Base-by-base conservation (phyloP, 1,140 invertebrate genomes). In the Drosophila parabipectinata region DNA sequence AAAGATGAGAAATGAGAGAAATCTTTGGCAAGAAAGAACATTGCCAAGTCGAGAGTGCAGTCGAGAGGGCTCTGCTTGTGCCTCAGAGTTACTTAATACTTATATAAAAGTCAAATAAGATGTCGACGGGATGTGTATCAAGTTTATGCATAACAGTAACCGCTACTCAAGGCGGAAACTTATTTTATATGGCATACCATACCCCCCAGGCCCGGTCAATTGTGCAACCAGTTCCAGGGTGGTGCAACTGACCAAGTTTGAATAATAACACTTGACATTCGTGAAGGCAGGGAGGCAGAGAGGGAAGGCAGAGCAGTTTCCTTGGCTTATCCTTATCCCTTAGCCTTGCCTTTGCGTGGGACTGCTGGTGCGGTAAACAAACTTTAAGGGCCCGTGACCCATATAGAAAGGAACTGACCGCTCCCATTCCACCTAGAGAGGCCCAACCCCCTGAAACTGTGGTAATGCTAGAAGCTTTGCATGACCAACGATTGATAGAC, bases 351-450 rank as follows among this genome's bases (percentile, higher is more conserved):
- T 26, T 10, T n/a, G 5, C 6, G 26, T 28, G 4, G 26, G 6
- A 28, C 50, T 54, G 58, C 32, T 62, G 67, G 63, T 61, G 81
- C 51, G 73, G 81, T 84, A 87, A 84, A 84, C 77, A 81, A 84
- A 87, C 82, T 66, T 74, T 60, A 77, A 71, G 77, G 56, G 45
- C 77, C 60, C 73, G 68, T 85, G 81, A 84, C 81, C 81, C 63
- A 84, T 74, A 74, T 84, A 83, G 12, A 68, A 24, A 26, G 18
- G 18, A n/a, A 15, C 28, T 14, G 12, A 28, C 15, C 78, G 61
- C 61, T 51, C 57, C 67, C n/a, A 51, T 39, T 14, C 10, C 37
- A 12, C 4, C 18, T 24, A 44, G 26, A 59, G 61, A 32, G 34
- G 72, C 34, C 73, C 54, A 39, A 78, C 41, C 41, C 10, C 34